Base-by-base conservation (phyloP, 2,113 vertebrate species). In the Sorex fumeus region DNA sequence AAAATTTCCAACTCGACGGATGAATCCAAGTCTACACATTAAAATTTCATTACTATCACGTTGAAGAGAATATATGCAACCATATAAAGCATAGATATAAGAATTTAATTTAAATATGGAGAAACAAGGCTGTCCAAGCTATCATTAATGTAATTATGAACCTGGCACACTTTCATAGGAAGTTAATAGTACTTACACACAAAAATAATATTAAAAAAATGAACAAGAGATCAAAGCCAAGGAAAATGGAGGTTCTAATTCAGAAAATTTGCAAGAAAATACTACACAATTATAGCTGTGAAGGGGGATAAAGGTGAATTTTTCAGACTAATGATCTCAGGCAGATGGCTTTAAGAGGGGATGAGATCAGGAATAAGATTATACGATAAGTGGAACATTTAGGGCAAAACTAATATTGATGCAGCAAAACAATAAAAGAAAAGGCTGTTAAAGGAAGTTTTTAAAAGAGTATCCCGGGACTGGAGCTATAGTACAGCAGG, bases 181-280 rank as follows among this genome's bases (percentile, higher is more conserved):
- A 87, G 21, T 28, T 30, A 77, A 85, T 84, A 79, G 27, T 74
- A n/a, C 76, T 88, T 18, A 84, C 79, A 67, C n/a, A 84, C 83
- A 91, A 16, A 50, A 3, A 47, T 60, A 3, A 47, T 60, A 36
- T 34, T 21, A 84, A 36, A 80, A 88, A 32, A 30, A 8, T 0
- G 16, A 87, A 18, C 30, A 25, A 84, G 34, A 80, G 30, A 28
- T 32, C 13, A 16, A 91, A 80, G 67, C 74, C 15, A 60, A 30
- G 27, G 57, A 75, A 94, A 60, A 75, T 78, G 13, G 30, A 84
- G 72, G 69, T 28, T 71, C 23, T 8, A 30, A 36, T 16, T 74
- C 32, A 91, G 83, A 21, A 84, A 40, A 84, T 66, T 13, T 84
- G 23, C 74, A 79, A 88, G 57, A 34, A 79, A 74, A 84, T 80